Evolutionary conservation across 2,797 vertebrate genomes (phyloP), one percentile per base, ranked within the genome.

Genomic region (Scomberomorus guttatus): DNA sequence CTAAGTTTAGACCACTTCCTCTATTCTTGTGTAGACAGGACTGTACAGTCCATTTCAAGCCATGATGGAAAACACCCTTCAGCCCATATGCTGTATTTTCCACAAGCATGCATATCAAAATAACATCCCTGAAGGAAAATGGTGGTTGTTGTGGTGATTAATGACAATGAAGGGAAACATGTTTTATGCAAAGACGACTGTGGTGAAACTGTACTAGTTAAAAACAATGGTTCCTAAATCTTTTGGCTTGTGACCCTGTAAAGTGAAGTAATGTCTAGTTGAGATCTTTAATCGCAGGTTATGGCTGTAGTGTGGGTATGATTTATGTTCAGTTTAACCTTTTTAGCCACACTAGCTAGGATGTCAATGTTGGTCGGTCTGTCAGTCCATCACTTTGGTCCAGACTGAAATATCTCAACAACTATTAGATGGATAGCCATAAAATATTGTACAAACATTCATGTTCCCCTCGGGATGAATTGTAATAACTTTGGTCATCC

Each of bases 1-100:
- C 88, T 88, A 90, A 81, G 70, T 90, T 90, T 90, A 92, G 83
- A 90, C 61, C 74, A 93, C 90, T 94, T 94, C 92, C 90, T 86
- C 76, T 88, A 75, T 90, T 90, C 74, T 65, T 75, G n/a, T 59
- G 59, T n/a, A 67, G 82, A 87, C 79, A 70, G 76, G 58, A 62
- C 73, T 54, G 57, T 48, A n/a, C 46, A 52, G 77, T 78, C 54
- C 75, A 84, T 88, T 91, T 86, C 52, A 77, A 69, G 78, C 52
- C 82, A 22, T n/a, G 69, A 83, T 90, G 90, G 92, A 91, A 93
- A 93, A 91, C 69, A 89, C 76, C 80, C 74, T 48, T 69, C 44
- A 83, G 78, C 44, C 72, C 20, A 42, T 61, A 60, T 62, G 76
- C 32, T 66, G 80, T 39, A 77, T 86, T 92, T 93, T 91, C 89